Evolutionary conservation across 1,140 invertebrate species (phyloP).

Genomic region (Hyles vespertilio): DNA sequence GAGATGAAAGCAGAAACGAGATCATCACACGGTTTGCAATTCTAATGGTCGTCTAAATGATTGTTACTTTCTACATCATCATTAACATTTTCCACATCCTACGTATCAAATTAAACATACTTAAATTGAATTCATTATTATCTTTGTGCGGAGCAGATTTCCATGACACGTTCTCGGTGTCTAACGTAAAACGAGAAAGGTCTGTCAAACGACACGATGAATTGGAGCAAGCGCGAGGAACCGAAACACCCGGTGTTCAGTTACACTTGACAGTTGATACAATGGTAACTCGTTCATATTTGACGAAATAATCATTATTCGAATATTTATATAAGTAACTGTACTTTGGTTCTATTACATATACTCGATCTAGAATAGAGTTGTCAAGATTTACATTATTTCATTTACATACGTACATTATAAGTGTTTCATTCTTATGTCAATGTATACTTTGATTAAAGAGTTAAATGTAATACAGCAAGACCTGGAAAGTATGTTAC

Average conservation of each 20-base stretch:
- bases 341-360: too few species aligned
- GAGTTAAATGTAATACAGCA: too few species aligned
- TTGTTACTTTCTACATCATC: conserved; percentile 21
- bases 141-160: conserved; percentile 12
- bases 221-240: conserved; percentile 63
- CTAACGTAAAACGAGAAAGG: conserved; percentile 71
- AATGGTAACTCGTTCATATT: conserved; percentile 50
- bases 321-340: not conserved
- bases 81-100: conserved; percentile 18
- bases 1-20: conserved; percentile 21
- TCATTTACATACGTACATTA: too few species aligned
- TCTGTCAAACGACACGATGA: conserved; percentile 67
- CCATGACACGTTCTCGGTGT: conserved; percentile 10
- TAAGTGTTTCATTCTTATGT: too few species aligned
- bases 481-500: too few species aligned
- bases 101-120: conserved; percentile 5
- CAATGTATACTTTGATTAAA: too few species aligned
- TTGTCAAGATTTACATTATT: too few species aligned
- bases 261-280: conserved; percentile 66
- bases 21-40: conserved; percentile 20
- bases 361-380: too few species aligned
- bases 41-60: conserved; percentile 17
- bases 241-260: conserved; percentile 57
- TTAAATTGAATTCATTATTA: conserved; percentile 7
- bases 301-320: conserved; percentile 47